Percentiles rank a stretch among this genome's conserved stretches.
These are phyloP conservation scores for Odontocerum albicorne DNA, from an alignment of 2,888 invertebrate species.

Conservation along the genomic window DNA sequence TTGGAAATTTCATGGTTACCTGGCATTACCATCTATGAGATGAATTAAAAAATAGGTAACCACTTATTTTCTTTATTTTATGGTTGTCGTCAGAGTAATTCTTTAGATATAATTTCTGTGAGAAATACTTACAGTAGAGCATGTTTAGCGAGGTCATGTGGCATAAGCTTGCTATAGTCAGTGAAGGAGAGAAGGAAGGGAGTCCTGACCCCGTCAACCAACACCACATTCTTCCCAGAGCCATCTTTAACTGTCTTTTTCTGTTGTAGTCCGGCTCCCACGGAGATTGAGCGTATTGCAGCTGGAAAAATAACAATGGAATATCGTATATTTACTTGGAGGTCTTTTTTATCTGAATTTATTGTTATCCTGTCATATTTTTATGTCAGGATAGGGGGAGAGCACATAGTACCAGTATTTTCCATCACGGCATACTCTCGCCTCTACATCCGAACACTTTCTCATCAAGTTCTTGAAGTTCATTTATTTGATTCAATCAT, in stretches of 20 bases:
- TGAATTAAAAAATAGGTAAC: too few species aligned
- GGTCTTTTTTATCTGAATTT: too few species aligned
- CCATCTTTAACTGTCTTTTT: constrained; percentile 62
- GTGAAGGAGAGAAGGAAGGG: constrained; percentile 95
- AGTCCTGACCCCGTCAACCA: constrained; percentile 96
- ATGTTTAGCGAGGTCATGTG: constrained; percentile 92
- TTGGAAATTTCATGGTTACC: too few species aligned
- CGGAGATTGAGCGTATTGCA: constrained; percentile 54
- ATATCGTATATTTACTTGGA: neutral
- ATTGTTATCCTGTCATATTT: neutral
- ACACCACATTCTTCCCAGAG: constrained; percentile 83
- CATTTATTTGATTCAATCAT: neutral
- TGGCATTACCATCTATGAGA: too few species aligned
- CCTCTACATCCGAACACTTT: neutral
- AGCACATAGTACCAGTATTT: too few species aligned
- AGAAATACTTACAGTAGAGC: constrained; percentile 85
- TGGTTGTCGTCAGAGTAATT: too few species aligned
- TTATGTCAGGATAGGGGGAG: too few species aligned
- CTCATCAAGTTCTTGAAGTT: neutral
- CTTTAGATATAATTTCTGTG: too few species aligned
- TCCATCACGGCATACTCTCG: neutral
- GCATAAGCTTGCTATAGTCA: constrained; percentile 90
- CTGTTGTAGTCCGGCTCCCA: constrained; percentile 54
- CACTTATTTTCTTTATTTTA: too few species aligned
- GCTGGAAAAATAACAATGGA: constrained; percentile 42